Percentiles rank a stretch among this genome's conserved stretches.
Evolutionary conservation across 2,888 invertebrate species (phyloP).

Genomic region (Rugalucina vietnamica): DNA sequence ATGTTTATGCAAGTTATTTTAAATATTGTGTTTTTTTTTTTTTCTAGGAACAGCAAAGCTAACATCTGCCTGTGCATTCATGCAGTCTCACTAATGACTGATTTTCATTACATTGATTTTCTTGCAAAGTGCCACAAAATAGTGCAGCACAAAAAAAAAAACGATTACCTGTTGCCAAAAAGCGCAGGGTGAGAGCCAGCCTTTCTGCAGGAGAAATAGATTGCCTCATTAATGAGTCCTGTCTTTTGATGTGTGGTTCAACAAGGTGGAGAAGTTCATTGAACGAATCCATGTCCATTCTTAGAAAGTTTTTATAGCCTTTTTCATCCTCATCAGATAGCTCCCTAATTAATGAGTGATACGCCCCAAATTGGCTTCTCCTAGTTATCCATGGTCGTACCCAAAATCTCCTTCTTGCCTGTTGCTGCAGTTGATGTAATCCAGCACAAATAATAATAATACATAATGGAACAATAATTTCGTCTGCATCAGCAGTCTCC

Average conservation of each 20-base stretch:
- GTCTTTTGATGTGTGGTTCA: constrained; percentile 22
- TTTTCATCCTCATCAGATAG: constrained; percentile 18
- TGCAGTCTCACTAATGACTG: no score
- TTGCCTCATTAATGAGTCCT: constrained; percentile 23
- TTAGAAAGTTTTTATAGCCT: constrained; percentile 25
- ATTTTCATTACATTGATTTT: no score
- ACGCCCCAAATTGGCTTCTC: background rate
- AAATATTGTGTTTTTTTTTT: no score
- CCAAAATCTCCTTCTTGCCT: background rate
- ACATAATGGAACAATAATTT: background rate
- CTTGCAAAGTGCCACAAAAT: no score
- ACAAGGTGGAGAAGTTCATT: constrained; percentile 24
- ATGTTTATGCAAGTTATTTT: no score
- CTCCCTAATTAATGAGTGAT: constrained; percentile 9
- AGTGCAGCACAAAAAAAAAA: no score
- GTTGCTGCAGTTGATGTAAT: background rate
- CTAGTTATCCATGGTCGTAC: constrained; percentile 9
- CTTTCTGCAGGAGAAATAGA: constrained; percentile 28
- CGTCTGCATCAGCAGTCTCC: no score
- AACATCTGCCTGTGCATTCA: no score
- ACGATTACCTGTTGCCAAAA: constrained; percentile 26
- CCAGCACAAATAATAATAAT: background rate
- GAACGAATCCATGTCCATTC: constrained; percentile 29
- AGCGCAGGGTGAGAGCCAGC: constrained; percentile 33
- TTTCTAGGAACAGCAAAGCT: no score